Evolutionary conservation across 2,113 vertebrate genomes (phyloP).

Genomic region (Ophthalmotilapia sp.): DNA sequence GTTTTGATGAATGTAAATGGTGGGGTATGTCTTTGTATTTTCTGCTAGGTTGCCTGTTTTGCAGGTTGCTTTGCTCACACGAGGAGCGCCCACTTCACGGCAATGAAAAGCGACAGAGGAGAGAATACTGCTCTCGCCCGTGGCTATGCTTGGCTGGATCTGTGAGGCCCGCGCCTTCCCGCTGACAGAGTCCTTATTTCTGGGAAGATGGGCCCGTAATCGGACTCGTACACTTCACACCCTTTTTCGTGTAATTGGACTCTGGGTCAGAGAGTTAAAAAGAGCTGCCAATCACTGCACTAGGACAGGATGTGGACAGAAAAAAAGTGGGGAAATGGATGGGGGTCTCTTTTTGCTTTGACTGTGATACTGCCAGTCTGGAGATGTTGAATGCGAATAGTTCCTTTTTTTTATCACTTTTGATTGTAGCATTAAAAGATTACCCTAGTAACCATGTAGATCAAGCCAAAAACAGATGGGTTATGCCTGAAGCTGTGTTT

Average conservation of each 20-base stretch:
- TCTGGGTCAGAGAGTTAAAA: slow-evolving; percentile 16
- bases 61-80: slow-evolving; percentile 15
- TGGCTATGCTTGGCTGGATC: slow-evolving; percentile 31
- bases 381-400: background rate
- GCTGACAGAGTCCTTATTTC: slow-evolving; percentile 57
- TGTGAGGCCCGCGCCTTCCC: slow-evolving; percentile 23
- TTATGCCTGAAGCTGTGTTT: background rate
- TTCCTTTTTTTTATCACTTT: background rate
- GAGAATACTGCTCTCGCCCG: slow-evolving; percentile 38
- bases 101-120: slow-evolving; percentile 53
- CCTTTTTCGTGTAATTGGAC: slow-evolving; percentile 45
- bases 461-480: background rate
- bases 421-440: background rate
- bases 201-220: slow-evolving; percentile 51
- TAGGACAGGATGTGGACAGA: background rate
- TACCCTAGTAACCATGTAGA: background rate
- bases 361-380: background rate
- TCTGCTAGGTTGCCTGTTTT: background rate
- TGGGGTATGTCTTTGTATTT: slow-evolving; percentile 3
- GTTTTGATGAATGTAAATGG: slow-evolving; percentile 6
- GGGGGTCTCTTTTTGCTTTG: background rate
- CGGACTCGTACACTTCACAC: slow-evolving; percentile 41
- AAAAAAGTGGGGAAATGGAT: background rate
- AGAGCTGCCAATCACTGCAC: slow-evolving; percentile 32
- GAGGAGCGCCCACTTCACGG: background rate